A percentile compares a stretch with the other conserved stretches of the same genome.
Evolutionary conservation across 2,888 invertebrate genomes (phyloP).

Genomic region (Thyatira batis): DNA sequence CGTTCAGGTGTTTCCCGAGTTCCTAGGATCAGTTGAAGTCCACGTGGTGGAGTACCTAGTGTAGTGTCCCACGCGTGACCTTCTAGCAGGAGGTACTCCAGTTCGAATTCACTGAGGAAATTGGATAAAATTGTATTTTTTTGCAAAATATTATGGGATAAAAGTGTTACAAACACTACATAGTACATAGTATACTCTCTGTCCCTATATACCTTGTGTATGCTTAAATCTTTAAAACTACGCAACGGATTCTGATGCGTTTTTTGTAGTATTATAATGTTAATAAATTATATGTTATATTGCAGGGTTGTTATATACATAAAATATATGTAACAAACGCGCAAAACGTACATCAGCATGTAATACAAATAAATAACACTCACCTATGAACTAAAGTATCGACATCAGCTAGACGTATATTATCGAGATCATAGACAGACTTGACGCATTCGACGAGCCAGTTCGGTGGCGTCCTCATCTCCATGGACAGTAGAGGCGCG

Average conservation of each 20-base stretch:
- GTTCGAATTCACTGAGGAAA: slow-evolving; percentile 92
- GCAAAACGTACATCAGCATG: too few relatives aligned
- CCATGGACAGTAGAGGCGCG: slow-evolving; percentile 93
- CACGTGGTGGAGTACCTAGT: slow-evolving; percentile 96
- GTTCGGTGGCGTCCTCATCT: slow-evolving; percentile 92
- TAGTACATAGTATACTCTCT: too few relatives aligned
- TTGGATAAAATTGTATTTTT: neutral
- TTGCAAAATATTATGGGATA: too few relatives aligned
- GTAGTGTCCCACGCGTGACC: slow-evolving; percentile 97
- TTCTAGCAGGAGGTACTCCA: slow-evolving; percentile 96
- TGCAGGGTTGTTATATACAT: too few relatives aligned
- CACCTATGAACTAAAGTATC: slow-evolving; percentile 93
- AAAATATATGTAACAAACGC: too few relatives aligned
- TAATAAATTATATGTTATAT: too few relatives aligned
- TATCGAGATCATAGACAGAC: slow-evolving; percentile 97
- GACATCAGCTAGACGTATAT: slow-evolving; percentile 96
- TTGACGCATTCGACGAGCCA: slow-evolving; percentile 97
- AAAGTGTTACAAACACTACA: too few relatives aligned
- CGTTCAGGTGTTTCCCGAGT: slow-evolving; percentile 88
- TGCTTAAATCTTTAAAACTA: too few relatives aligned
- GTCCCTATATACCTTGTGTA: too few relatives aligned
- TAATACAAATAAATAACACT: slow-evolving; percentile 15
- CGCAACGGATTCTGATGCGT: too few relatives aligned
- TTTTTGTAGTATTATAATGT: too few relatives aligned
- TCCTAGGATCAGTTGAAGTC: slow-evolving; percentile 97